Base-by-base conservation (phyloP, 2,113 vertebrate genomes). In the Pavo muticus region DNA sequence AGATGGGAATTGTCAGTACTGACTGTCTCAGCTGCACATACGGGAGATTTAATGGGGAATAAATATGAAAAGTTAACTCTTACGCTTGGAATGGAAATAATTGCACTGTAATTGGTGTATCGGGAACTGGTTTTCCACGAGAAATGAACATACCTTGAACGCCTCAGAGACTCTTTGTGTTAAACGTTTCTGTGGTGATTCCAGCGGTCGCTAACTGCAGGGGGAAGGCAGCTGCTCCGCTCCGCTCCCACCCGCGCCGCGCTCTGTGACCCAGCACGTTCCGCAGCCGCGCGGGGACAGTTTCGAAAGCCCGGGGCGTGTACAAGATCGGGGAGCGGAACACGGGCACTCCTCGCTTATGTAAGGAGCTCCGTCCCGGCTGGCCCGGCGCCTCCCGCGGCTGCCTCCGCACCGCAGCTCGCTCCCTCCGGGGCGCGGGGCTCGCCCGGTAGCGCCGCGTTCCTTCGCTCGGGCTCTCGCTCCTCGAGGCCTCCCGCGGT, bases 281-380 rank as follows among this genome's bases (percentile, higher is more conserved):
- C 73, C 0, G 6, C 40, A 14, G 8, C 39, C 8, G 11, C 70
- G 7, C 7, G 29, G 39, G 30, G 69, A 14, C 88, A 42, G 32
- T 92, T 88, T 93, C 54, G 86, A 93, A 83, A 95, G 59, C 7
- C 9, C 44, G 42, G 91, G 94, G 94, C 30, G 86, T 18, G 84
- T 86, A 82, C 61, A 47, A 44, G 52, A 44, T 42, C 88, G 30
- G 70, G 81, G 91, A 79, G 56, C 23, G 59, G 47, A 57, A 59
- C 35, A 9, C 18, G 24, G 39, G n/a, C 17, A n/a, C 54, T 8
- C 9, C 60, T 30, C 12, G 44, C 67, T 96, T 90, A 95, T 23
- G 83, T 94, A 94, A 95, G 85, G 71, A 29, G 3, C 25, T 14
- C 12, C 54, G 57, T 15, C 11, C 5, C 30, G 16, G 75, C 63